phyloP scores from a whole-genome alignment of 2,797 vertebrate species.

The Periophthalmus magnuspinnatus region DNA sequence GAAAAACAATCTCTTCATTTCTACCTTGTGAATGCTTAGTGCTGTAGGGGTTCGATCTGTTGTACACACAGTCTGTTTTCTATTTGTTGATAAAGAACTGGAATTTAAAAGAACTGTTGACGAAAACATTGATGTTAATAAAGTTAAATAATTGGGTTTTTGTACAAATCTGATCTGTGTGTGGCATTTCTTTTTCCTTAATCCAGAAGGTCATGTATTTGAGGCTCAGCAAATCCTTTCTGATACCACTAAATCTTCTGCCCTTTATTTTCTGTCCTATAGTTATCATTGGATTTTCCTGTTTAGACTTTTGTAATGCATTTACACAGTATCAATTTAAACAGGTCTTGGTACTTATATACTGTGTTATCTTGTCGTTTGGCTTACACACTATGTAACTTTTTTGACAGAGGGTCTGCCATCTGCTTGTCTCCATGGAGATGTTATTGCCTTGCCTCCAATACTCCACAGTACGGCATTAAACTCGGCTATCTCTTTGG shows the following conservation, averaged over 20 bases:
- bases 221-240: background rate
- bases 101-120: conserved; percentile 80
- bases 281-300: too few relatives aligned
- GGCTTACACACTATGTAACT: too few relatives aligned
- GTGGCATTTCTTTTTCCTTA: conserved; percentile 44
- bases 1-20: conserved; percentile 83
- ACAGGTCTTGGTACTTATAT: too few relatives aligned
- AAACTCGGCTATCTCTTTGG: too few relatives aligned
- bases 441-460: too few relatives aligned
- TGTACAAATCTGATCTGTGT: conserved; percentile 78
- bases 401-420: too few relatives aligned
- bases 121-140: conserved; percentile 94
- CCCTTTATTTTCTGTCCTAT: too few relatives aligned
- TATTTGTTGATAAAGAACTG: conserved; percentile 96
- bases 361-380: too few relatives aligned
- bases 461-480: too few relatives aligned
- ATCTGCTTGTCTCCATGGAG: too few relatives aligned
- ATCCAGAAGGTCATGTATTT: background rate
- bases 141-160: conserved; percentile 99
- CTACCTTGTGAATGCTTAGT: conserved; percentile 99
- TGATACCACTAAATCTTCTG: background rate
- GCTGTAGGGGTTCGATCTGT: conserved; percentile 96
- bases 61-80: conserved; percentile 99
- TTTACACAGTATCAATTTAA: too few relatives aligned
- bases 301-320: too few relatives aligned